Percentiles rank a stretch among this genome's conserved stretches.
phyloP scores from a whole-genome alignment of 2,797 vertebrate species.

The Myiothlypis chrysogaster region DNA sequence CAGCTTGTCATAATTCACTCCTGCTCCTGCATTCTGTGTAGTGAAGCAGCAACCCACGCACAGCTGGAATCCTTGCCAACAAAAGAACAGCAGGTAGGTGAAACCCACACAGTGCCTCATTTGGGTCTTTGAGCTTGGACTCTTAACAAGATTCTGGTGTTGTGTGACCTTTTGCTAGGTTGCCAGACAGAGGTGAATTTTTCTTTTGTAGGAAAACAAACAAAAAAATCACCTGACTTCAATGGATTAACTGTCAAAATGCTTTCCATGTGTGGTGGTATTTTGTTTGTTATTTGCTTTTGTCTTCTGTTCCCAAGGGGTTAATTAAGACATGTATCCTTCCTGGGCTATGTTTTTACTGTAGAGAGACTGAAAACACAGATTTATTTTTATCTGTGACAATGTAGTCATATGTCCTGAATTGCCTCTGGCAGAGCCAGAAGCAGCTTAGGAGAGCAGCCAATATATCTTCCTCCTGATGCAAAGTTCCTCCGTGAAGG shows the following conservation, averaged over 20 bases:
- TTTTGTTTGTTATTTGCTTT: background rate
- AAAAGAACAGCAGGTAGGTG: background rate
- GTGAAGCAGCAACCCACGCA: background rate
- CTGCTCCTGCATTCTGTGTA: background rate
- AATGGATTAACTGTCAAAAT: background rate
- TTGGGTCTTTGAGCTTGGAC: background rate
- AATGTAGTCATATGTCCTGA: background rate
- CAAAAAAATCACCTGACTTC: background rate
- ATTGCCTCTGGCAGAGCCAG: background rate
- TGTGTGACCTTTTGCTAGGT: background rate
- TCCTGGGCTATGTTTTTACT: background rate
- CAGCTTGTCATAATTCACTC: background rate
- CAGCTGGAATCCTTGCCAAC: background rate
- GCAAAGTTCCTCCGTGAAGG: background rate
- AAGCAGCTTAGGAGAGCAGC: background rate
- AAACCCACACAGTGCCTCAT: background rate
- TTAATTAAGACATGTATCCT: slow-evolving; percentile 9
- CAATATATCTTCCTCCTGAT: background rate
- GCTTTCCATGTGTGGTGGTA: background rate
- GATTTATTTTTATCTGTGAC: background rate
- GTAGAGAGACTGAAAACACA: background rate
- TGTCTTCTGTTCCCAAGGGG: background rate
- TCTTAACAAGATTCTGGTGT: background rate
- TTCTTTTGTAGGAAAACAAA: background rate
- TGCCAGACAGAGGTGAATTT: background rate